Evolutionary conservation across 2,888 invertebrate species (phyloP).

Genomic region (Lithophane ornitopus): DNA sequence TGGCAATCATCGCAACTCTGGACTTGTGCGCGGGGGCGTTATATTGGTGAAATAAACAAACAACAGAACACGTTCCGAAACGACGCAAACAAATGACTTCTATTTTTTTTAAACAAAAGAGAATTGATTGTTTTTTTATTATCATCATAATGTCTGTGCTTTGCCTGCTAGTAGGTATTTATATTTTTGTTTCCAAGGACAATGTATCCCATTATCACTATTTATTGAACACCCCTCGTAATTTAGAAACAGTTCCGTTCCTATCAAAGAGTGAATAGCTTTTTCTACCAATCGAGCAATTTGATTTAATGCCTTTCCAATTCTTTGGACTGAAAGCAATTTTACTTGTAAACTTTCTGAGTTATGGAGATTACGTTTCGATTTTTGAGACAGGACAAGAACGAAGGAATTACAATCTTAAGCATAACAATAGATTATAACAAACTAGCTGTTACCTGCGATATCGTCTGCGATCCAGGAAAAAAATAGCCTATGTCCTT

Average conservation of each 20-base stretch:
- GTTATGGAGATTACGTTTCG: constrained; percentile 47
- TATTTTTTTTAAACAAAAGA: too few species aligned
- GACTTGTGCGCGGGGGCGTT: too few species aligned
- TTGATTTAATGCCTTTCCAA: constrained; percentile 43
- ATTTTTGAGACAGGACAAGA: constrained; percentile 16
- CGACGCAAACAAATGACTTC: too few species aligned
- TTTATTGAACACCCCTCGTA: too few species aligned
- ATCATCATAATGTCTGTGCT: too few species aligned
- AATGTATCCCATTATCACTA: too few species aligned
- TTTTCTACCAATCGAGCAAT: constrained; percentile 21
- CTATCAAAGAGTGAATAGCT: not conserved
- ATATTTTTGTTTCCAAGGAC: too few species aligned
- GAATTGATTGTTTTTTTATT: too few species aligned
- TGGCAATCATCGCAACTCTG: too few species aligned
- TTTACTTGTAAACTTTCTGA: constrained; percentile 48
- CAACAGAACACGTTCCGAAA: too few species aligned
- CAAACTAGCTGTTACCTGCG: not conserved
- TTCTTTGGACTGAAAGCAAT: constrained; percentile 51
- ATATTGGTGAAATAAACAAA: too few species aligned
- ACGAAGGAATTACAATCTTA: not conserved
- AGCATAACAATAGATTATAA: not conserved
- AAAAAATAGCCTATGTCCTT: not conserved
- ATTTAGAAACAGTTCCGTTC: not conserved
- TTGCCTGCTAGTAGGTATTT: too few species aligned
- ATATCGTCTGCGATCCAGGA: not conserved